Percentiles rank a stretch among this genome's conserved stretches.
Evolutionary conservation across 1,140 invertebrate species (phyloP).

Genomic region (Scylla paramamosain): DNA sequence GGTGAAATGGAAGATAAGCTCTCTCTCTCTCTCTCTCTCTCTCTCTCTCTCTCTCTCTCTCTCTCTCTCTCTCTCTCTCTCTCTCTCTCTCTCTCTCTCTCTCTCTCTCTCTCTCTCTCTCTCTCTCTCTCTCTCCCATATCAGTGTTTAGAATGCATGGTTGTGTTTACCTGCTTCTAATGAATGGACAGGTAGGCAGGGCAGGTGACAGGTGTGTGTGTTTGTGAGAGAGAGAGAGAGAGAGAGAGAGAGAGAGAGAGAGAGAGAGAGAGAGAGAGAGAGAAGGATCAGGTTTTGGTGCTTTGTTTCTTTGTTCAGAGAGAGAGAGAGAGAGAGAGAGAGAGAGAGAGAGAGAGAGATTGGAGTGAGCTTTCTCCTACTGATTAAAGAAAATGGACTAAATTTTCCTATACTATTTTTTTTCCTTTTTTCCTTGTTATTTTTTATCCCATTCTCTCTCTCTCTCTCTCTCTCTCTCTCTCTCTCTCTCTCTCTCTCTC

Average conservation of each 20-base stretch:
- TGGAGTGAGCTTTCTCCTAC: no score
- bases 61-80: neutral
- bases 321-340: neutral
- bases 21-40: neutral
- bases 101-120: neutral
- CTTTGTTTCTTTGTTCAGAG: neutral
- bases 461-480: neutral
- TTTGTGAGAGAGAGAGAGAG: constrained; percentile 25
- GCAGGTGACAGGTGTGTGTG: neutral
- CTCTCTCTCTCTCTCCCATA: neutral
- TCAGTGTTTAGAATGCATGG: neutral
- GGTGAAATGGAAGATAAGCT: neutral
- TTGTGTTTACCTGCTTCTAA: no score
- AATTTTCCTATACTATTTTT: neutral
- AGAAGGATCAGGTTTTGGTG: neutral
- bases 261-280: neutral
- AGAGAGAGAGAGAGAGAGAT: no score
- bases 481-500: neutral
- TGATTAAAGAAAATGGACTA: no score
- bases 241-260: constrained; percentile 35
- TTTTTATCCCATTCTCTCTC: neutral
- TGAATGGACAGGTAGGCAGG: no score
- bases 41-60: neutral
- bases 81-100: neutral
- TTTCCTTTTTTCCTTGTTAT: neutral